These are phyloP conservation scores for Cheilosia vernalis DNA, from an alignment of 2,888 invertebrate genomes.

Conservation along the genomic window DNA sequence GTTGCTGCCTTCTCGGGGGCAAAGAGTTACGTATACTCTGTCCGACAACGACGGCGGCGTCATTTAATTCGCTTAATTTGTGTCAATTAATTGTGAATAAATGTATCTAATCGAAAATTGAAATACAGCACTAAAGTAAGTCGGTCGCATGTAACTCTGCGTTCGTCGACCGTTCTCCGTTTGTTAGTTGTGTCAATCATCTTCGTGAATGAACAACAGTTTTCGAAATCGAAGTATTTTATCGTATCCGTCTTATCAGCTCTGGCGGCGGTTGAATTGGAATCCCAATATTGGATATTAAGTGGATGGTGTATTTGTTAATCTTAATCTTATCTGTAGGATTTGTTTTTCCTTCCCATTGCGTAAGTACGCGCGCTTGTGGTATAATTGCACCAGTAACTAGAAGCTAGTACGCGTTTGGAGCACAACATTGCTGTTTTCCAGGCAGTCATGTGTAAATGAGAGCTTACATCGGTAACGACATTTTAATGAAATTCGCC, in stretches of 20 bases:
- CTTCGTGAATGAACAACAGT: constrained; percentile 29
- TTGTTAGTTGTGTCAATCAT: constrained; percentile 57
- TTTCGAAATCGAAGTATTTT: background rate
- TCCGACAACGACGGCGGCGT: constrained; percentile 31
- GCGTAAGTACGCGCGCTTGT: background rate
- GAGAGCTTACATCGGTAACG: constrained; percentile 10
- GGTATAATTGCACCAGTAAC: background rate
- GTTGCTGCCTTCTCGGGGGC: constrained; percentile 26
- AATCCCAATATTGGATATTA: constrained; percentile 10
- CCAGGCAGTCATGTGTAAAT: constrained; percentile 4
- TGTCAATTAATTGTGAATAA: constrained; percentile 73
- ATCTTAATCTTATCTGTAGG: constrained; percentile 40
- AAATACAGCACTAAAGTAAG: constrained; percentile 54
- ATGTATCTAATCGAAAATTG: constrained; percentile 63
- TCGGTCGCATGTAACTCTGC: constrained; percentile 37
- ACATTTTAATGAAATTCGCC: constrained; percentile 14
- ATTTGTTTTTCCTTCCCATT: constrained; percentile 19
- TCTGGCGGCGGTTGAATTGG: constrained; percentile 2
- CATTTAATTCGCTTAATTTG: constrained; percentile 71
- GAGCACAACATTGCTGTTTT: constrained; percentile 1
- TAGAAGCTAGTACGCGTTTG: background rate
- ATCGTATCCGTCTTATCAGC: constrained; percentile 31
- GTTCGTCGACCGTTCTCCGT: constrained; percentile 6
- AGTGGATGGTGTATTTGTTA: constrained; percentile 9
- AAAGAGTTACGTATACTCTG: constrained; percentile 14